Base-by-base conservation (phyloP, 2,113 vertebrate genomes). In the Chloropsis hardwickii region DNA sequence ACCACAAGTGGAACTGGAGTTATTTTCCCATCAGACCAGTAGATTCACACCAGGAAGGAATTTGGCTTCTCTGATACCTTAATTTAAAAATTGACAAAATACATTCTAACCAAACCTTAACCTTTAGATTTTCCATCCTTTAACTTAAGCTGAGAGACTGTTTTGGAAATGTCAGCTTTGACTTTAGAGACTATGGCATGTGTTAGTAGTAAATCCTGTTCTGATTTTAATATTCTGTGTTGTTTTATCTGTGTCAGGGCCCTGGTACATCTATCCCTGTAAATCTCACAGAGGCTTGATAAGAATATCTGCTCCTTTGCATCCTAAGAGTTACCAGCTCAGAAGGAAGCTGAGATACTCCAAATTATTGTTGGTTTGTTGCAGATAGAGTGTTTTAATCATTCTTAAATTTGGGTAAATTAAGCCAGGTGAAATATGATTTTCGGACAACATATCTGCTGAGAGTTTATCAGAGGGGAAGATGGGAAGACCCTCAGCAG, bases 121-220 rank as follows among this genome's bases (percentile, higher is more conserved):
- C 81, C 54, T 94, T 95, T 91, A 73, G 48, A 60, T 87, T 92
- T 84, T 53, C 23, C 11, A 1, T 54, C 22, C 37, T 94, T 94
- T 86, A 87, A 78, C 42, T 37, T 79, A 65, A 96, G 51, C 71
- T 78, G 60, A 57, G 81, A 47, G 67, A 53, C 47, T 81, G 12
- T 70, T 95, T 95, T 53, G 45, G 77, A 83, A 94, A 67, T 17
- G 37, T 85, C 95, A 67, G 65, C 82, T 93, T 92, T 96, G 87
- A 61, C 91, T 97, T 80, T 72, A 62, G 70, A 94, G 76, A 64
- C 87, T 66, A 12, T 80, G 61, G 89, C 17, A 35, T 44, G n/a
- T 78, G 40, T 81, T 93, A 70, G n/a, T 92, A 94, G 74, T 65
- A 82, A 95, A 53, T 88, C 45, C 47, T 95, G 25, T 86, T 88